Percentiles rank a stretch among this genome's conserved stretches.
Evolutionary conservation across 1,140 invertebrate genomes (phyloP).

Genomic region (Scaptodrosophila lebanonensis): DNA sequence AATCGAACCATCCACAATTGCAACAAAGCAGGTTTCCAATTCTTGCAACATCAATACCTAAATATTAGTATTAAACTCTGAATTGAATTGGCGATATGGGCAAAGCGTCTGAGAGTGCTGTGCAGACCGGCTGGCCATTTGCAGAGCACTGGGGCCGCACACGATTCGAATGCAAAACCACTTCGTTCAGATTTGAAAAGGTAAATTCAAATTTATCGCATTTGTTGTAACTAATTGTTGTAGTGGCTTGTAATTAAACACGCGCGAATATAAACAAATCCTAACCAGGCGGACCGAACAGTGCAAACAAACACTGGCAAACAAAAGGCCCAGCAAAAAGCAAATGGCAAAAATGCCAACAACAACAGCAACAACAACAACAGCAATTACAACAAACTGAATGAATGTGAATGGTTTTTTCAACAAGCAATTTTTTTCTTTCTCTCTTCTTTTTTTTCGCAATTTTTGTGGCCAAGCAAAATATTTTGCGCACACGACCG

Average conservation of each 20-base stretch:
- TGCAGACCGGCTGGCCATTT: too few relatives aligned
- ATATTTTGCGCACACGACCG: slow-evolving; percentile 43
- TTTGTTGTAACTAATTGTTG: slow-evolving; percentile 45
- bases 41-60: too few relatives aligned
- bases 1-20: too few relatives aligned
- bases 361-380: slow-evolving; percentile 1
- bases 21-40: too few relatives aligned
- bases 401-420: too few relatives aligned
- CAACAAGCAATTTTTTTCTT: too few relatives aligned
- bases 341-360: not conserved
- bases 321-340: slow-evolving; percentile 2
- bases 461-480: slow-evolving; percentile 60
- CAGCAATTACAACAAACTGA: not conserved
- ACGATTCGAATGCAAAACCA: too few relatives aligned
- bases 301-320: slow-evolving; percentile 1
- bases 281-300: not conserved
- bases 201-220: slow-evolving; percentile 46
- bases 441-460: slow-evolving; percentile 42
- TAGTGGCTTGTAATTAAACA: slow-evolving; percentile 35
- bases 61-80: too few relatives aligned
- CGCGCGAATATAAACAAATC: slow-evolving; percentile 11
- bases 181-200: slow-evolving; percentile 12
- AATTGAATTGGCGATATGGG: too few relatives aligned
- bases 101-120: too few relatives aligned
- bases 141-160: too few relatives aligned